Base-by-base conservation (phyloP, 1,140 invertebrate species). In the Eumeta japonica region DNA sequence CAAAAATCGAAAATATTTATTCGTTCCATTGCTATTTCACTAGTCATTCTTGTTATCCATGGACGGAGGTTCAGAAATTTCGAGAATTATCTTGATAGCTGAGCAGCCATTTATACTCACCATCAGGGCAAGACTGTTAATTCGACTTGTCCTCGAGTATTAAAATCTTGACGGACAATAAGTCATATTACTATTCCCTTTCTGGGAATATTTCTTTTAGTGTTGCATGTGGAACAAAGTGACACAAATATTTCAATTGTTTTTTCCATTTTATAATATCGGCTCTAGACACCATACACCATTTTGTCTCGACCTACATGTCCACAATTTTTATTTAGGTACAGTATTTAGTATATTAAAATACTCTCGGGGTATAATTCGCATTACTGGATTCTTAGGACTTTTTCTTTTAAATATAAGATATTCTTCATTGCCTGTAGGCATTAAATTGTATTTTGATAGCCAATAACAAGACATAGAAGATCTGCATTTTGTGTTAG, bases 81-180 rank as follows among this genome's bases (percentile, higher is more conserved):
- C 12, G 65, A 74, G 65, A 39, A 43, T 77, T 62, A 45, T 77
- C 66, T 51, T 78, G 63, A 45, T 78, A 78, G 10, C 62, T 49
- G 11, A 78, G 35, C 28, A 78, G 52, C 48, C 62, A 77, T 48
- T 66, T 71, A 46, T 36, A 76, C 1, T 62, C 47, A 14, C 52
- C 52, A 59, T 75, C 71, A 17, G 57, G 35, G 73, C 15, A 67
- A 40, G 48, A 76, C 64, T 31, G 77, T 77, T 5, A 78, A 38
- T 52, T 78, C 72, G 5, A 78, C 55, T 50, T 76, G 64, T 37
- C 61, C 67, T 32, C 67, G 18, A 10, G 19, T 41, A 41, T 75
- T 71, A 31, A 67, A 48, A 35, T 73, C 51, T 29, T 29, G 33
- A 43, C 43, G 46, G 27, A 64, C 13, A 35, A 66, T 56, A 20